Base-by-base conservation (phyloP, 2,888 invertebrate genomes). In the Cacoxenus indagator region DNA sequence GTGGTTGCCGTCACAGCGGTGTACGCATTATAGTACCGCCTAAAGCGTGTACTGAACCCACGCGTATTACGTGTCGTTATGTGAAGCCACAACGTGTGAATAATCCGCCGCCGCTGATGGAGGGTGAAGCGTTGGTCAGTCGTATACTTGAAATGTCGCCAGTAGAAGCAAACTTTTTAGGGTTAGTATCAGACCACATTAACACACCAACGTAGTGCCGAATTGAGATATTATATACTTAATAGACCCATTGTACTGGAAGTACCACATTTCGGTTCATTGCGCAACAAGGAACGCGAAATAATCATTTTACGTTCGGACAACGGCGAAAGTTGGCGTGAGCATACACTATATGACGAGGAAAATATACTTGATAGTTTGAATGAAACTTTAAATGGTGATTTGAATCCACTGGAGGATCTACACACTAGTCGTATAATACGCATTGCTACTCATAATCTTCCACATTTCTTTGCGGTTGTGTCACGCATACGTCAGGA, bases 311-410 rank as follows among this genome's bases (percentile, higher is more conserved):
- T 99, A 73, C 92, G 99, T 62, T 98, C 98, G 3, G 99, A 99
- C 88, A 97, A 98, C 82, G 99, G 99, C 19, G 98, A 99, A 88
- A 96, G 95, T 31, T 99, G 99, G 99, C 94, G 96, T 75, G 99
- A 99, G 85, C 99, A 99, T 87, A 93, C 94, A 45, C 88, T 95
- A 70, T 93, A 94, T 83, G 94, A 95, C 69, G 93, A 92, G 66
- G 96, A 96, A 85, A 95, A 96, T 84, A 93, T 96, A 37, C 93
- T 97, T 89, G 97, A 98, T 85, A 95, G 96, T 26, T 90, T 99
- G 70, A 96, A 96, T 85, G 96, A 97, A 85, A 93, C 93, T 76
- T 76, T 79, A 26, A 96, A 70, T 11, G 11, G 61, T 1, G 76
- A 73, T 9, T 11, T 70, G 3, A 92, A 91, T 86, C 93, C 93